Conservation (phyloP, 2,797 vertebrate species). For the Buphagus erythrorhynchus region DNA sequence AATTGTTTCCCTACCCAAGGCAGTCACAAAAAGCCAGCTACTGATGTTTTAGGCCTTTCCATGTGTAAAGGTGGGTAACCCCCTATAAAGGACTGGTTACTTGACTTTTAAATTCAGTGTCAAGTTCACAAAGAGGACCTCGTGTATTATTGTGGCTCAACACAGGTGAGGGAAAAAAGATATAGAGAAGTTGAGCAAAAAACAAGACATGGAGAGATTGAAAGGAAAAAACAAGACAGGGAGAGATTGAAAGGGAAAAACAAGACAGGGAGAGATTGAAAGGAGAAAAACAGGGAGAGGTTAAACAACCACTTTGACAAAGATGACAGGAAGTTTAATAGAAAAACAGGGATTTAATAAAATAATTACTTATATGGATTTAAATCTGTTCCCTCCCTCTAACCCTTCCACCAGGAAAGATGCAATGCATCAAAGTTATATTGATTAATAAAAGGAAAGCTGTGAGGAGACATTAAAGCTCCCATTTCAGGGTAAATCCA, state of each 20-base stretch:
- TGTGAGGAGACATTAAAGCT: not conserved
- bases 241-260: not conserved
- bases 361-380: not conserved
- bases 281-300: not conserved
- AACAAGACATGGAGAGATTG: not conserved
- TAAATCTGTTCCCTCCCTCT: not conserved
- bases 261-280: not conserved
- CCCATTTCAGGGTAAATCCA: not conserved
- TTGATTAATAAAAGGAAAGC: not conserved
- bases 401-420: not conserved
- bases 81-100: not conserved
- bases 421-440: not conserved
- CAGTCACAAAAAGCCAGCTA: not conserved
- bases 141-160: rapidly evolving
- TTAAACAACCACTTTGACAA: not conserved
- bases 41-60: not conserved
- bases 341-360: not conserved
- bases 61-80: rapidly evolving
- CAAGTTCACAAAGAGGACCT: not conserved
- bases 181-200: rapidly evolving
- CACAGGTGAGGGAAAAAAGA: not conserved
- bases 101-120: not conserved
- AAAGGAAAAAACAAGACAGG: not conserved
- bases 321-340: not conserved
- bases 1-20: not conserved